Evolutionary conservation across 2,113 vertebrate species (phyloP).

Genomic region (Nipponia nippon): DNA sequence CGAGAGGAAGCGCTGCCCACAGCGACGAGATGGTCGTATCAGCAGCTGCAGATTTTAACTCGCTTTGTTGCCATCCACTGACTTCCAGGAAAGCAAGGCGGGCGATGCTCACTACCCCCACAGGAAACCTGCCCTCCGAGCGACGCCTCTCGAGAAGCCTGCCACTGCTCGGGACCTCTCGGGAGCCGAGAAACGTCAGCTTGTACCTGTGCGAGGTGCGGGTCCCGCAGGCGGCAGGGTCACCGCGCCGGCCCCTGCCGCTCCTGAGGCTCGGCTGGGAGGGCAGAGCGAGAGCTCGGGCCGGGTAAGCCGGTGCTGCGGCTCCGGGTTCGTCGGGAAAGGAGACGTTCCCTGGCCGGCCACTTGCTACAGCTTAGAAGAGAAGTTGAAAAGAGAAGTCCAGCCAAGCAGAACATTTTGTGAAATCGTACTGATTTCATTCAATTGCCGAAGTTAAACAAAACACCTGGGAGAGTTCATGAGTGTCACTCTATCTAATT

Average conservation of each 20-base stretch:
- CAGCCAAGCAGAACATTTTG: background rate
- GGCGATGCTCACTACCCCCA: background rate
- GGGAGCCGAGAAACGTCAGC: background rate
- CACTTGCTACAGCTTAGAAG: background rate
- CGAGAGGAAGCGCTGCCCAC: background rate
- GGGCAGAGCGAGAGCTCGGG: background rate
- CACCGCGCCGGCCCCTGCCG: background rate
- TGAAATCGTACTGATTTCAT: background rate
- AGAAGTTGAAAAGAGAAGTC: background rate
- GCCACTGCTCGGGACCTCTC: background rate
- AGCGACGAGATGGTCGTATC: background rate
- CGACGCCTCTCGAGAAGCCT: fast-evolving
- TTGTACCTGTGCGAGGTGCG: fast-evolving
- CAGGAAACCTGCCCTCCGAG: background rate
- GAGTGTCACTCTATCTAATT: background rate
- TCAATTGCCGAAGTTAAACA: background rate
- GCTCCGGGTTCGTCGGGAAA: background rate
- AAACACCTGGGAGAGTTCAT: background rate
- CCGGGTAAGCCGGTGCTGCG: background rate
- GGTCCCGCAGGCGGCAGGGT: background rate
- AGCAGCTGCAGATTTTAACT: background rate
- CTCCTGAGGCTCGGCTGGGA: background rate
- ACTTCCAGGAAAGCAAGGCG: background rate
- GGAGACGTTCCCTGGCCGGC: background rate
- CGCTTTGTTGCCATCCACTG: background rate